Percentiles rank a stretch among this genome's conserved stretches.
Conservation (phyloP, 2,888 invertebrate species). For the Dioctria linearis region DNA sequence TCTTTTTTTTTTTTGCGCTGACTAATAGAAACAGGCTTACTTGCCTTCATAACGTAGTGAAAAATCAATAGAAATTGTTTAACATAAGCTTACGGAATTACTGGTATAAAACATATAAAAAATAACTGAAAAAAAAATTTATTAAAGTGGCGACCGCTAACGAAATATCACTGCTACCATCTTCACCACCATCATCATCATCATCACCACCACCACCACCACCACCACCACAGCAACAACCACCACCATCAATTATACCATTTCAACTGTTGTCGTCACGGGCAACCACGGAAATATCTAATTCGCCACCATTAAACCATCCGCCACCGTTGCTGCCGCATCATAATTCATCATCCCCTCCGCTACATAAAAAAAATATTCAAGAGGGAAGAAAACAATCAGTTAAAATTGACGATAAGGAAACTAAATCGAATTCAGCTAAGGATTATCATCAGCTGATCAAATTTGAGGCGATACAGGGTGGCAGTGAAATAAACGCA, state of each 20-base stretch:
- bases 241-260: slow-evolving; percentile 49
- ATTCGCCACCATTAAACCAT: slow-evolving; percentile 63
- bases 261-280: slow-evolving; percentile 55
- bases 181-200: slow-evolving; percentile 19
- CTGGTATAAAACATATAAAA: no score
- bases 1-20: no score
- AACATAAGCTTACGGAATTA: no score
- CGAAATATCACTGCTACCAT: slow-evolving; percentile 31
- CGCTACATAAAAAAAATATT: slow-evolving; percentile 55
- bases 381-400: background rate
- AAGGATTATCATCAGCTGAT: slow-evolving; percentile 33
- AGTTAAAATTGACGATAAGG: background rate
- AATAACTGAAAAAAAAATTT: background rate
- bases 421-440: background rate
- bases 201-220: slow-evolving; percentile 54
- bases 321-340: background rate
- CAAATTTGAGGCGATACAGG: slow-evolving; percentile 19
- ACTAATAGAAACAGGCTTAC: background rate
- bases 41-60: background rate
- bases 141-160: slow-evolving; percentile 62
- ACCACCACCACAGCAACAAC: slow-evolving; percentile 56
- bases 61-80: slow-evolving; percentile 20
- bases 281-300: slow-evolving; percentile 66
- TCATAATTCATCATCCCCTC: slow-evolving; percentile 22
- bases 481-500: slow-evolving; percentile 40